Evolutionary conservation across 2,113 vertebrate genomes (phyloP), one percentile per base, ranked within the genome.

Genomic region (Micromys minutus): DNA sequence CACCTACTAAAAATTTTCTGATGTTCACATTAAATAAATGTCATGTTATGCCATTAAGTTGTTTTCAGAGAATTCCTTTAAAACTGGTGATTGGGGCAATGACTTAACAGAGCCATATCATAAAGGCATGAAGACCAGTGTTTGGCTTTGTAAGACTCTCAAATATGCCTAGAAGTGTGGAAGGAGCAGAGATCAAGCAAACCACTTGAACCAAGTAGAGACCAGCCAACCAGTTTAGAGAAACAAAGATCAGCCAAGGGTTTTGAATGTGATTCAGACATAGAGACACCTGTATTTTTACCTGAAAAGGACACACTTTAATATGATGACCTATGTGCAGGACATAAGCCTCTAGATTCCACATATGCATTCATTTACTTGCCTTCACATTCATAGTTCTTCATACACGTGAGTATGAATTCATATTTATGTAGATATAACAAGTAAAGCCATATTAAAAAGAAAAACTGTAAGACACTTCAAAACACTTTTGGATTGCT

Each of bases 1-100:
- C 15, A 89, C 34, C 6, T 80, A 52, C 42, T 69, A 89, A 87
- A 76, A 13, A 94, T 94, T 93, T 93, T 76, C 21, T 71, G 24
- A 94, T 0, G 0, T 63, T 93, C 17, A n/a, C 50, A 72, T 76
- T 34, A 84, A 89, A 94, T 63, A 31, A 85, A 61, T 1, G 77
- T 86, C 57, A 5, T 92, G 3, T 65, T 75, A 71, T 39, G 16
- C 61, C 9, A 74, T 47, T 50, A 22, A 86, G 90, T 69, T 94
- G 42, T 61, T 67, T 34, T 79, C 2, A 52, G 36, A 3, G 4
- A 83, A 83, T 50, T 57, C 0, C 75, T 94, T 93, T 93, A 85
- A 91, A 67, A 34, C 16, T 61, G 10, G 22, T 7, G 55, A 83
- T 55, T 42, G 1, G 13, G 72, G 13, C 4, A 13, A 61, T 42